Conservation (phyloP, 2,113 vertebrate genomes). For the Hirundichthys speculiger region DNA sequence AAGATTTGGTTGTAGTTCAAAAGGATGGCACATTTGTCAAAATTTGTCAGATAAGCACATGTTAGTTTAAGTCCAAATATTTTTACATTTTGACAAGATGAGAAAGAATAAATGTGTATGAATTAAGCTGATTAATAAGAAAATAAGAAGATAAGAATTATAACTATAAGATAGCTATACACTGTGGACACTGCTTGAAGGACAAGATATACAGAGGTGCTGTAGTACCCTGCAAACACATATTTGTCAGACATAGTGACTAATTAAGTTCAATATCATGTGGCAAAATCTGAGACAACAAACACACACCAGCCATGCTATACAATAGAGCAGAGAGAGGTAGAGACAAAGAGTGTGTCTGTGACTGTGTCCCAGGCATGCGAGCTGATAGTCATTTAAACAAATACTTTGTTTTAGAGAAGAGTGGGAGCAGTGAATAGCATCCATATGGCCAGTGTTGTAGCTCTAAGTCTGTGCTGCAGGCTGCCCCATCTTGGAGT, state of each 20-base stretch:
- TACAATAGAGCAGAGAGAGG: slow-evolving; percentile 15
- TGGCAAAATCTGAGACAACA: slow-evolving; percentile 52
- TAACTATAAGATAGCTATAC: no score
- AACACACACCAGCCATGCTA: slow-evolving; percentile 40
- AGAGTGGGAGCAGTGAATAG: slow-evolving; percentile 47
- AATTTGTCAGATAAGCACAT: slow-evolving; percentile 27
- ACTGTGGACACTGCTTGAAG: slow-evolving; percentile 40
- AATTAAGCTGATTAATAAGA: slow-evolving; percentile 52
- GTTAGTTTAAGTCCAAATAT: slow-evolving; percentile 38
- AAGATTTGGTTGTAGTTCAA: slow-evolving; percentile 17
- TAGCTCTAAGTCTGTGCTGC: slow-evolving; percentile 29
- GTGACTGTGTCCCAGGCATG: slow-evolving; percentile 26
- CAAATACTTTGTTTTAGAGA: slow-evolving; percentile 38
- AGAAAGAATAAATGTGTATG: slow-evolving; percentile 37
- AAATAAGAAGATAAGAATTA: no score
- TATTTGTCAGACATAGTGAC: slow-evolving; percentile 48
- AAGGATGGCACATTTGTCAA: slow-evolving; percentile 1
- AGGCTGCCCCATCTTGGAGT: slow-evolving; percentile 26
- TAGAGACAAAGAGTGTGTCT: not conserved
- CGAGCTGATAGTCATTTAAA: slow-evolving; percentile 42
- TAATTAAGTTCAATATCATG: slow-evolving; percentile 57
- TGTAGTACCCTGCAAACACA: slow-evolving; percentile 32
- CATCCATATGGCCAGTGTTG: slow-evolving; percentile 59
- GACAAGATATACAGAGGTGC: slow-evolving; percentile 38
- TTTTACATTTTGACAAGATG: slow-evolving; percentile 30